Evolutionary conservation across 2,888 invertebrate species (phyloP).

Genomic region (Epistrophe grossulariae): DNA sequence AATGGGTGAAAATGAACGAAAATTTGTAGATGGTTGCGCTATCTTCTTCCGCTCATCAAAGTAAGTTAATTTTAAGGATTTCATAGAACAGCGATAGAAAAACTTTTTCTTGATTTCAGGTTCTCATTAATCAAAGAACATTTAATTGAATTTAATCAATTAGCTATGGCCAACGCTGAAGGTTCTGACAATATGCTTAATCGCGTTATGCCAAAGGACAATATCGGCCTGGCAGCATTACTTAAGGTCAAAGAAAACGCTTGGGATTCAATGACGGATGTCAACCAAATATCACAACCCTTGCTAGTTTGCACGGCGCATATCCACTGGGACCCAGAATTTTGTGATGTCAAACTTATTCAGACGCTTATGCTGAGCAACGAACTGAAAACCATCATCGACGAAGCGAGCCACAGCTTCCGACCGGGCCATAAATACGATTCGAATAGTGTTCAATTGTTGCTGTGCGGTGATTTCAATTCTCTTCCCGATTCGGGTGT

Average conservation of each 20-base stretch:
- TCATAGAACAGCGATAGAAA: not conserved
- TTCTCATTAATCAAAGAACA: slow-evolving; percentile 97
- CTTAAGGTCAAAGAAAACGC: slow-evolving; percentile 97
- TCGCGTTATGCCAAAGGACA: slow-evolving; percentile 99
- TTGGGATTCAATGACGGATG: slow-evolving; percentile 94
- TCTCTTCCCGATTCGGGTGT: slow-evolving; percentile 99
- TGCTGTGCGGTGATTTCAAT: slow-evolving; percentile 99
- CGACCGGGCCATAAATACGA: slow-evolving; percentile 90
- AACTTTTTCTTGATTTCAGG: slow-evolving; percentile 85
- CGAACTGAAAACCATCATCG: slow-evolving; percentile 94
- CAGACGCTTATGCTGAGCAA: slow-evolving; percentile 99
- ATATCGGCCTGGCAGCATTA: slow-evolving; percentile 98
- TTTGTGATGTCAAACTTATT: slow-evolving; percentile 99
- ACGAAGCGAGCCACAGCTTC: slow-evolving; percentile 92
- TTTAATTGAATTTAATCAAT: slow-evolving; percentile 98
- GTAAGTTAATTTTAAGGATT: slow-evolving; percentile 85
- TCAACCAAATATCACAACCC: slow-evolving; percentile 91
- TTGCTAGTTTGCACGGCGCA: slow-evolving; percentile 98
- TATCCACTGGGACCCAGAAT: slow-evolving; percentile 99
- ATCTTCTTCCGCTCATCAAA: slow-evolving; percentile 98
- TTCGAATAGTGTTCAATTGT: slow-evolving; percentile 92
- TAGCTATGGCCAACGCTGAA: slow-evolving; percentile 99
- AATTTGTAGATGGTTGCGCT: slow-evolving; percentile 99
- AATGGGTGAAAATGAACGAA: slow-evolving; percentile 98
- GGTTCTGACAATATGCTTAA: slow-evolving; percentile 99